Evolutionary conservation across 2,888 invertebrate species (phyloP).

Genomic region (Tetramorium bicarinatum): DNA sequence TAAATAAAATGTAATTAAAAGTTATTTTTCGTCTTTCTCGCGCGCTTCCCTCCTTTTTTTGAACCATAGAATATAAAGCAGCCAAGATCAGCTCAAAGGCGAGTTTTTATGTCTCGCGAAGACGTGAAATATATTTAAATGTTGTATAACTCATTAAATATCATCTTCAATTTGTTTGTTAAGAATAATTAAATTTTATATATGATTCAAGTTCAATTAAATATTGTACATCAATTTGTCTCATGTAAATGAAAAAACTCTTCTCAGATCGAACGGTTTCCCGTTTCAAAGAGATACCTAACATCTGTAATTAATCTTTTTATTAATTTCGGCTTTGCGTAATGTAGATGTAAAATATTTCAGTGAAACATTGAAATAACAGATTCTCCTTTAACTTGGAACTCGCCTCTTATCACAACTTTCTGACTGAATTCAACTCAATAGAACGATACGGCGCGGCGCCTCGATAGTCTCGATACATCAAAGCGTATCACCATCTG

Average conservation of each 20-base stretch:
- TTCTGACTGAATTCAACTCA: neutral
- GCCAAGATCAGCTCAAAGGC: no score
- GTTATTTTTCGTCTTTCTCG: no score
- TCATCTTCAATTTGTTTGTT: neutral
- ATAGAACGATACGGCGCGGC: neutral
- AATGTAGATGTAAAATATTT: neutral
- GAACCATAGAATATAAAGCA: no score
- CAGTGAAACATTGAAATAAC: neutral
- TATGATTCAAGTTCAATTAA: neutral
- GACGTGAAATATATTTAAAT: neutral
- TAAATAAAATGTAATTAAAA: no score
- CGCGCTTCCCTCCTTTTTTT: no score
- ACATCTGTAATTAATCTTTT: neutral
- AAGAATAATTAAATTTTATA: neutral
- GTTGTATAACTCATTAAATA: neutral
- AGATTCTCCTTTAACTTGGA: neutral
- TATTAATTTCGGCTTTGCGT: neutral
- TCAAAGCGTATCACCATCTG: constrained; percentile 27
- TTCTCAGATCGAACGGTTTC: neutral
- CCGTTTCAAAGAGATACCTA: neutral
- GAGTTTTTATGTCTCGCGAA: neutral
- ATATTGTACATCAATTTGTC: neutral
- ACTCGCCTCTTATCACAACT: neutral
- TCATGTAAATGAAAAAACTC: neutral
- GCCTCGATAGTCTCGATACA: neutral